phyloP scores from a whole-genome alignment of 2,797 vertebrate genomes.

The Crenichthys baileyi region DNA sequence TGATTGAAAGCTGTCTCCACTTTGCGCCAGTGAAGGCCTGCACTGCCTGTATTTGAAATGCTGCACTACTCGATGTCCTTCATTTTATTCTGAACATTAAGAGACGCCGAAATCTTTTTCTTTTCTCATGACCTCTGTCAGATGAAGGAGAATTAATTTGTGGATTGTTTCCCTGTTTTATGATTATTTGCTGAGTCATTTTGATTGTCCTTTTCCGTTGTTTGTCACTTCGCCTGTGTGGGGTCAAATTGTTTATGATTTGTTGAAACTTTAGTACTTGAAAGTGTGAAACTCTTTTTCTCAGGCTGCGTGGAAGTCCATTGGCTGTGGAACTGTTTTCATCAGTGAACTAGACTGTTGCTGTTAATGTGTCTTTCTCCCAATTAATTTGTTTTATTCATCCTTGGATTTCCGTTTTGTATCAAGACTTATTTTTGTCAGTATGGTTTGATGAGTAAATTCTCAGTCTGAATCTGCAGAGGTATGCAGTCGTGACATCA shows the following conservation, averaged over 20 bases:
- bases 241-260: constrained; percentile 53
- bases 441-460: constrained; percentile 29
- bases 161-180: constrained; percentile 43
- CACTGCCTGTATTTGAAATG: constrained; percentile 22
- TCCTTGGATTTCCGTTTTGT: constrained; percentile 68
- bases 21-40: constrained; percentile 21
- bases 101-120: constrained; percentile 19
- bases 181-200: constrained; percentile 42
- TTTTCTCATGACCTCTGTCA: constrained; percentile 37
- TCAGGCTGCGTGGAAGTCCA: constrained; percentile 59
- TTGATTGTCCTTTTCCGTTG: constrained; percentile 22
- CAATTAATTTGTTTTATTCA: constrained; percentile 60
- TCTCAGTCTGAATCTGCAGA: constrained; percentile 36
- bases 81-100: constrained; percentile 18
- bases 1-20: constrained; percentile 15
- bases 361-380: constrained; percentile 42
- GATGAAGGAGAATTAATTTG: constrained; percentile 40
- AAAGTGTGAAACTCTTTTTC: constrained; percentile 77
- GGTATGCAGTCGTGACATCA: constrained; percentile 40
- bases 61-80: constrained; percentile 33
- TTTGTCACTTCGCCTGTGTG: constrained; percentile 68
- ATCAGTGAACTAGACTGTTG: constrained; percentile 61
- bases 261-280: constrained; percentile 81
- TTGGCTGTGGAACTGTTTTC: constrained; percentile 49
- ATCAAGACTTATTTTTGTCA: constrained; percentile 16